Evolutionary conservation across 2,888 invertebrate genomes (phyloP), one percentile per base, ranked within the genome.

Genomic region (Leptogaster cylindrica): DNA sequence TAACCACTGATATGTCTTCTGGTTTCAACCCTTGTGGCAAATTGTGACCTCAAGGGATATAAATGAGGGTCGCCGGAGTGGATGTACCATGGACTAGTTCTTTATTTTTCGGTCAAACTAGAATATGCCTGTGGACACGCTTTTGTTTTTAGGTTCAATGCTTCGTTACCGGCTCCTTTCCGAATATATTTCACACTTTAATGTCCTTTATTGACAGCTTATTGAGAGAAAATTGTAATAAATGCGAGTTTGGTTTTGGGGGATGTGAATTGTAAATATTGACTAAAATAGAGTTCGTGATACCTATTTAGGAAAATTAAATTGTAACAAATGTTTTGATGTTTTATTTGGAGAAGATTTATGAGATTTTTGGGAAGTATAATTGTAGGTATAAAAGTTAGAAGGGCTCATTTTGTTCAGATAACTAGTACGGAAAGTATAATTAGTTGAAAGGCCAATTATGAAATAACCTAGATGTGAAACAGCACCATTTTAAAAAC

Each of bases 161-260:
- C 36, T 20, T 4, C 33, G 25, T 16, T 16, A 36, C 23, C 31
- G 27, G 20, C 16, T 25, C 28, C 50, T 12, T 52, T 18, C 7
- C 20, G 36, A 65, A 52, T 68, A 66, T 63, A 68, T 64, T 68
- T 64, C 25, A 68, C 55, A 65, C 44, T 65, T 66, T 66, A 68
- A 68, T 68, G 68, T 23, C 48, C 51, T 67, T 71, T 65, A 71
- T 71, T 71, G 71, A 71, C 71, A 71, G 61, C 67, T 71, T 71
- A 71, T 71, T 70, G 71, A 65, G 67, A 68, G 69, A 68, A 71
- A 71, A 71, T 71, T 70, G 69, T 68, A 69, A 71, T 71, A 71
- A 68, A 71, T 71, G 66, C 39, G 68, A 50, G 65, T 41, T 70
- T 68, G 55, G 67, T 69, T 63, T 66, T 23, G 52, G 33, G 63